Percentiles rank a stretch among this genome's conserved stretches.
These are phyloP conservation scores for Philopotamus ludificatus DNA, from an alignment of 1,140 invertebrate species.

Conservation along the genomic window DNA sequence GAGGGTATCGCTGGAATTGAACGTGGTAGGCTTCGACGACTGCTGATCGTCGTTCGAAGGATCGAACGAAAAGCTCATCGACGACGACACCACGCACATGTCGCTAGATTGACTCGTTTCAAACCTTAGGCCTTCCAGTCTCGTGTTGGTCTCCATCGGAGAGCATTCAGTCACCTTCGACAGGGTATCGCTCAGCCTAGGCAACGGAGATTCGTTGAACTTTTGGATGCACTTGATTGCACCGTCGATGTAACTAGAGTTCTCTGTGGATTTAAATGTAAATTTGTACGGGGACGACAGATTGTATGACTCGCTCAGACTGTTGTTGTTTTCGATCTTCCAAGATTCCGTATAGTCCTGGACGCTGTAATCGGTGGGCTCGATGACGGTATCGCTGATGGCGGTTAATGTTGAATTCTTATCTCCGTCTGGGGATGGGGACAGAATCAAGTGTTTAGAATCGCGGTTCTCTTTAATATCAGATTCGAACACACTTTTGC, in stretches of 20 bases:
- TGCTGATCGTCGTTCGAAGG: conserved; percentile 51
- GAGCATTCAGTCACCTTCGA: conserved; percentile 36
- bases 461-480: conserved; percentile 10
- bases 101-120: conserved; percentile 46
- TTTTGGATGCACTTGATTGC: conserved; percentile 29
- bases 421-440: conserved; percentile 31
- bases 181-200: conserved; percentile 33
- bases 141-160: conserved; percentile 29
- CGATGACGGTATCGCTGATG: conserved; percentile 30
- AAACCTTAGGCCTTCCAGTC: conserved; percentile 31
- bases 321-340: conserved; percentile 37
- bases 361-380: conserved; percentile 24
- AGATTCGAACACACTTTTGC: conserved; percentile 38
- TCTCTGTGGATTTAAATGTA: conserved; percentile 34
- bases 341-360: conserved; percentile 33
- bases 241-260: conserved; percentile 32
- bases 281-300: conserved; percentile 37
- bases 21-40: conserved; percentile 51
- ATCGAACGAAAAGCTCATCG: conserved; percentile 55
- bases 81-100: conserved; percentile 54
- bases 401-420: conserved; percentile 36
- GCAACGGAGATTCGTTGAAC: conserved; percentile 29
- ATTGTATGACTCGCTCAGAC: conserved; percentile 33
- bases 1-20: conserved; percentile 55
- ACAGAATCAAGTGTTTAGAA: conserved; percentile 25